These are phyloP conservation scores for Drosophila villosipedis DNA, from an alignment of 2,888 invertebrate genomes.

Conservation along the genomic window DNA sequence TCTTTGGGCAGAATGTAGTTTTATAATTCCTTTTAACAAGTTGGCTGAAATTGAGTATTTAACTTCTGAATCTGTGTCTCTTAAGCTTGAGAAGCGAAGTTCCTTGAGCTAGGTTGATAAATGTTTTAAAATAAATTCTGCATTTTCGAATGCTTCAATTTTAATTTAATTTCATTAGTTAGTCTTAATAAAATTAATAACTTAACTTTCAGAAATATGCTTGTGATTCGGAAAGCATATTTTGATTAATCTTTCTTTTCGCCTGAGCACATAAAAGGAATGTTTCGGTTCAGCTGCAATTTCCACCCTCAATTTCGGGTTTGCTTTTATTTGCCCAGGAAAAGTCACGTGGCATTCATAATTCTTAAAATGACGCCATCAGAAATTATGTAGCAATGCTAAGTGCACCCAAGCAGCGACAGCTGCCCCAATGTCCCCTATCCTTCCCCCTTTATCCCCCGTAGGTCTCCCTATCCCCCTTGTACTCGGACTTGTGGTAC, in stretches of 20 bases:
- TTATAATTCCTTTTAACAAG: neutral
- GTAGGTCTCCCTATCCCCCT: neutral
- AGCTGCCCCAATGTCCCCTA: constrained; percentile 40
- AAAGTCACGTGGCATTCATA: constrained; percentile 84
- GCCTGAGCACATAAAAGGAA: constrained; percentile 22
- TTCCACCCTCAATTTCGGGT: constrained; percentile 14
- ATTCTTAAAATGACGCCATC: constrained; percentile 83
- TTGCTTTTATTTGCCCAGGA: constrained; percentile 61
- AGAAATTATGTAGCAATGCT: constrained; percentile 73
- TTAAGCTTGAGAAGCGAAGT: neutral
- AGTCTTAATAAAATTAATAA: neutral
- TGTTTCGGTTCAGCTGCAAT: constrained; percentile 49
- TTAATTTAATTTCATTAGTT: neutral
- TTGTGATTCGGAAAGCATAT: neutral
- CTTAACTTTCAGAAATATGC: neutral
- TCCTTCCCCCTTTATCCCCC: neutral
- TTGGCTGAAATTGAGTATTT: neutral
- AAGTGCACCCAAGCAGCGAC: constrained; percentile 71
- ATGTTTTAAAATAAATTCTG: rapidly evolving
- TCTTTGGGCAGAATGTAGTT: neutral
- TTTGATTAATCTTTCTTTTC: constrained; percentile 26
- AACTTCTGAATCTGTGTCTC: neutral
- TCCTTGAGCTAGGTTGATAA: neutral
- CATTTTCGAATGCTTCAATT: neutral
- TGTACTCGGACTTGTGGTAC: constrained; percentile 43